These are phyloP conservation scores for Allobates femoralis DNA, from an alignment of 2,797 vertebrate genomes.

Conservation along the genomic window DNA sequence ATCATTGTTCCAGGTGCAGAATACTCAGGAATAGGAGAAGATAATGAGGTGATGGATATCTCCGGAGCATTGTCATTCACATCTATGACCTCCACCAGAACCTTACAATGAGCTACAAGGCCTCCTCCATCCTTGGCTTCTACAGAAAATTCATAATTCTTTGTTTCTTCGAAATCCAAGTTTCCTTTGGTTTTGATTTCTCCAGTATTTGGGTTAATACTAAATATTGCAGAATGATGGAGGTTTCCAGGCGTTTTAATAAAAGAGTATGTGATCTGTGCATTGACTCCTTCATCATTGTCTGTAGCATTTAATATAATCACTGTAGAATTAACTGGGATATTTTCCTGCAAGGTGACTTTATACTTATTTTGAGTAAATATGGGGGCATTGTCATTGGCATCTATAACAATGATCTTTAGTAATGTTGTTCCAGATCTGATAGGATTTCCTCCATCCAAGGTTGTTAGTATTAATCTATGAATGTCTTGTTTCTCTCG, in stretches of 20 bases:
- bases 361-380: conserved; percentile 73
- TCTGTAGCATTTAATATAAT: conserved; percentile 72
- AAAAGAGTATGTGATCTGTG: conserved; percentile 49
- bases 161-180: conserved; percentile 51
- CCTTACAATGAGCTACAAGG: conserved; percentile 80
- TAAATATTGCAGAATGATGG: conserved; percentile 24
- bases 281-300: conserved; percentile 73
- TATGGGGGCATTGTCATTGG: too few species aligned
- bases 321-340: conserved; percentile 48
- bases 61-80: conserved; percentile 73
- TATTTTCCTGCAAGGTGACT: conserved; percentile 68
- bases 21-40: conserved; percentile 80
- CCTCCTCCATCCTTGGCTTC: conserved; percentile 76
- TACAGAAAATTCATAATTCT: conserved; percentile 53
- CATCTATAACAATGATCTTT: conserved; percentile 68
- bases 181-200: conserved; percentile 47
- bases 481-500: conserved; percentile 72
- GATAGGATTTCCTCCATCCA: conserved; percentile 74
- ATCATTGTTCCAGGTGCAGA: conserved; percentile 80
- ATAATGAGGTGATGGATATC: conserved; percentile 79
- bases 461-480: conserved; percentile 70
- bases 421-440: conserved; percentile 70
- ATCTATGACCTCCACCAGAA: conserved; percentile 74
- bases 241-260: conserved; percentile 24
- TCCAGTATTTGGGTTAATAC: conserved; percentile 28